Evolutionary conservation across 2,113 vertebrate species (phyloP).

Genomic region (Myocastor coypus): DNA sequence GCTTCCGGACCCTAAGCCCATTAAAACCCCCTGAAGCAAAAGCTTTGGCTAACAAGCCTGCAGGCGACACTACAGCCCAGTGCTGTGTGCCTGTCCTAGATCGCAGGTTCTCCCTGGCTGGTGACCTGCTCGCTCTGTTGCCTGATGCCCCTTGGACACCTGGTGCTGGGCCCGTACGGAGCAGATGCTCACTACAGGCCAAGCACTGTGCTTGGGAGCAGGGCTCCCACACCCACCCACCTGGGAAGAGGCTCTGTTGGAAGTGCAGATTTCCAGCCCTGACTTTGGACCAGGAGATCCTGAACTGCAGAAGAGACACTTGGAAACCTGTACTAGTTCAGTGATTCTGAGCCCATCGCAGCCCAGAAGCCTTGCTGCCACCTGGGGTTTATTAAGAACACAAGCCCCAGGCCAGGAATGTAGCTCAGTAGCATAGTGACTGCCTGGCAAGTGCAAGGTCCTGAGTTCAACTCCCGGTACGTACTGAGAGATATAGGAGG

Average conservation of each 20-base stretch:
- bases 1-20: neutral
- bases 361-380: neutral
- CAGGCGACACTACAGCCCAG: neutral
- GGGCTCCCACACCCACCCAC: neutral
- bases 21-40: neutral
- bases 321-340: neutral
- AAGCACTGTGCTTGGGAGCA: neutral
- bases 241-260: neutral
- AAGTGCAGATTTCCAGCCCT: neutral
- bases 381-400: neutral
- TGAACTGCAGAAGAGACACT: neutral
- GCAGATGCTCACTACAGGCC: neutral
- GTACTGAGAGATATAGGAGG: neutral
- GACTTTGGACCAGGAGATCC: neutral
- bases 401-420: neutral
- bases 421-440: too few relatives aligned
- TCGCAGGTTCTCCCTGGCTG: neutral
- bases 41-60: neutral
- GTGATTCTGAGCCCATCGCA: accelerated
- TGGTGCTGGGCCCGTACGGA: neutral
- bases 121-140: neutral
- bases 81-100: neutral
- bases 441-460: too few relatives aligned
- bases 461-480: too few relatives aligned
- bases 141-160: neutral